A percentile compares a stretch with the other conserved stretches of the same genome.
phyloP scores from a whole-genome alignment of 2,888 invertebrate species.

The Campoplex capitator region DNA sequence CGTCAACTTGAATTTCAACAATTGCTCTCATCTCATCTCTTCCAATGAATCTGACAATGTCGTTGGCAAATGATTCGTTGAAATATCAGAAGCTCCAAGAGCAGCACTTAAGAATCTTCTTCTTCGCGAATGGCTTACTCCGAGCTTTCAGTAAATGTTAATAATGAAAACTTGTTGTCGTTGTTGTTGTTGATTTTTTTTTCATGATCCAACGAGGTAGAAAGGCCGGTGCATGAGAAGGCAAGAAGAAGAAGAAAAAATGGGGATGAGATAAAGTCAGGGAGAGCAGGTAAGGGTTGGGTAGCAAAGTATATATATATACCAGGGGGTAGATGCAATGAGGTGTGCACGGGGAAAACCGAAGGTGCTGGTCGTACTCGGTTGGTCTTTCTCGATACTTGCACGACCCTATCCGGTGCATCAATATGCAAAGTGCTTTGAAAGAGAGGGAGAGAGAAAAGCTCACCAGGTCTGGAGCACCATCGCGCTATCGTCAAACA shows the following conservation, averaged over 20 bases:
- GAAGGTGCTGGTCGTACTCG: conserved; percentile 64
- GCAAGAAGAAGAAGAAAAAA: neutral
- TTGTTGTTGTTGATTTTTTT: neutral
- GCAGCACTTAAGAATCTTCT: neutral
- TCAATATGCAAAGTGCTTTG: conserved; percentile 77
- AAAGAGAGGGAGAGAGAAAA: conserved; percentile 46
- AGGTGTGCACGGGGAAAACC: conserved; percentile 78
- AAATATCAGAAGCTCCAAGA: neutral
- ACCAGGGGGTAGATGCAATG: conserved; percentile 79
- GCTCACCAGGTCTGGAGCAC: conserved; percentile 45
- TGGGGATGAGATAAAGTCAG: conserved; percentile 49
- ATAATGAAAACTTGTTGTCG: neutral
- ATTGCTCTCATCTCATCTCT: neutral
- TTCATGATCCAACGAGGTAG: neutral
- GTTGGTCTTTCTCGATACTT: conserved; percentile 69
- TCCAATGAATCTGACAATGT: neutral
- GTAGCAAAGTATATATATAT: conserved; percentile 75
- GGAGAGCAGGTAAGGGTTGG: conserved; percentile 40
- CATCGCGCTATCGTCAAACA: conserved; percentile 38
- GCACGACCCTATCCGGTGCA: conserved; percentile 70
- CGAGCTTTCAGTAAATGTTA: neutral
- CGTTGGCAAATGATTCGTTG: no score
- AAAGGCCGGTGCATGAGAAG: conserved; percentile 1
- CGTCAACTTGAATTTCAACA: neutral
- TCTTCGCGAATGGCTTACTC: neutral